Percentiles rank a stretch among this genome's conserved stretches.
These are phyloP conservation scores for Nudaria mundana DNA, from an alignment of 2,888 invertebrate genomes.

Conservation along the genomic window DNA sequence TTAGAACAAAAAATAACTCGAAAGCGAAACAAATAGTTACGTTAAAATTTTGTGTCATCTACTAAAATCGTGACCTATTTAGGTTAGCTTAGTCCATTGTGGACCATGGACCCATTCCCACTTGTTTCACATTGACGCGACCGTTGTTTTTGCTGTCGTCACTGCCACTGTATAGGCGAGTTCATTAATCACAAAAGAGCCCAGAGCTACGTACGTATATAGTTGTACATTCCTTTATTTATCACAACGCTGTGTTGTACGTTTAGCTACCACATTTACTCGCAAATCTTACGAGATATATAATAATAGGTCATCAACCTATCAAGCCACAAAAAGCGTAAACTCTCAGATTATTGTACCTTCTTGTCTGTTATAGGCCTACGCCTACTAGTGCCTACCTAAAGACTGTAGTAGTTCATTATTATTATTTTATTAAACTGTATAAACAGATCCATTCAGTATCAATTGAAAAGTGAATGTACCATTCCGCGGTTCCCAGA, in stretches of 20 bases:
- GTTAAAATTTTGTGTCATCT: constrained; percentile 32
- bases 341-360: no score
- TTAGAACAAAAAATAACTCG: no score
- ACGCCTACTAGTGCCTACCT: constrained; percentile 32
- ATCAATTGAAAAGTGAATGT: no score
- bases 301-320: no score
- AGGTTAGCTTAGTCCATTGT: constrained; percentile 36
- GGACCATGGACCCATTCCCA: constrained; percentile 57
- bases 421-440: constrained; percentile 2
- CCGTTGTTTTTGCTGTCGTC: constrained; percentile 62
- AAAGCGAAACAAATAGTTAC: constrained; percentile 17
- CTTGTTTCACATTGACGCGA: constrained; percentile 59
- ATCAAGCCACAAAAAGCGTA: no score
- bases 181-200: constrained; percentile 74
- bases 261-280: no score
- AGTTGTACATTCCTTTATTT: constrained; percentile 61
- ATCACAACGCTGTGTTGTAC: constrained; percentile 33
- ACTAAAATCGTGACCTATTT: constrained; percentile 36
- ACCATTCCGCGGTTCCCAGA: no score
- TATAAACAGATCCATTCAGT: no score
- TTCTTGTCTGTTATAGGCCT: no score
- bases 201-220: constrained; percentile 54
- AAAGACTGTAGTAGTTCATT: constrained; percentile 9
- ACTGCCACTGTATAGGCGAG: constrained; percentile 53
- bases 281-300: no score